Base-by-base conservation (phyloP, 1,140 invertebrate species). In the Asbolus verrucosus region DNA sequence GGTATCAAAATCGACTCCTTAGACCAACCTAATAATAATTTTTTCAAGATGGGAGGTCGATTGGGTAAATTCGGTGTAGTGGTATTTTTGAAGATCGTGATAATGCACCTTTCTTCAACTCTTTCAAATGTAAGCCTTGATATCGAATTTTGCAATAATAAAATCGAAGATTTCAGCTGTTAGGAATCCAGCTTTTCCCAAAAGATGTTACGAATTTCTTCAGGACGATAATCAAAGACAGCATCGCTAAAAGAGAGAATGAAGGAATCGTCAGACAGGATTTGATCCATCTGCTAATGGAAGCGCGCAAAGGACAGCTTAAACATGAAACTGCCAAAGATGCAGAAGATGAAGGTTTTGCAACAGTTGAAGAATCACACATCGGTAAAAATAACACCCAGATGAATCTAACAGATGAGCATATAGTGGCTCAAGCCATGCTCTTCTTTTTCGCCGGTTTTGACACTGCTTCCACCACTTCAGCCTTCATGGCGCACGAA, bases 381-480 rank as follows among this genome's bases (percentile, higher is more conserved):
- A 50, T 77, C 30, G 74, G 72, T 24, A 69, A 86, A 39, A 82
- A n/a, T 78, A 76, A 33, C 73, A 81, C 80, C 75, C 81, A 70
- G 82, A 79, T 4, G 39, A 27, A 24, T 24, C 27, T 73, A 4
- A 54, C 81, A 4, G 69, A 76, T 24, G 73, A 77, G 0, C 76
- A 77, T 2, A 63, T 81, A 4, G 73, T 76, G 0, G 74, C 77
- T 0, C 79, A 81, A 21, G 79, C 74, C 0, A 75, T 81, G 13
- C 27, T 77, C 0, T 83, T 84, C 60, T 80, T 83, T 38, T 65
- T 84, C 6, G 84, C 80, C 78, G 80, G 84, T 71, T 91, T 87
- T 63, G 89, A 90, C 41, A 90, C 89, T 0, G 85, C 86, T 0
- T 83, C 88, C 0, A 82, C 82, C 6, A 73, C 85, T 0, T 80